phyloP scores from a whole-genome alignment of 2,113 vertebrate genomes.

The Malaclemys terrapin region DNA sequence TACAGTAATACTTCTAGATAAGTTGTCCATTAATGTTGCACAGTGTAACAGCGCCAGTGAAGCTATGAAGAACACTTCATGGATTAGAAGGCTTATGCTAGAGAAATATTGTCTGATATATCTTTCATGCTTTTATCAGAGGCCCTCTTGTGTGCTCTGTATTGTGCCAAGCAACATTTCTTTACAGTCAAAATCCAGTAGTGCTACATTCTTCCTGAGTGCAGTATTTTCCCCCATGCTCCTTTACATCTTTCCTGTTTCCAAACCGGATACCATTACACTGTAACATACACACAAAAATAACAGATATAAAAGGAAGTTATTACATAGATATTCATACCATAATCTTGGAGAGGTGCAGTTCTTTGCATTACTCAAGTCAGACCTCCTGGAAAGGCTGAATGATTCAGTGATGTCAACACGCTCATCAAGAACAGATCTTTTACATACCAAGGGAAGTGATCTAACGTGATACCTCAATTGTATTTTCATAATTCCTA shows the following conservation, averaged over 20 bases:
- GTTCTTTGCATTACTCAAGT: neutral
- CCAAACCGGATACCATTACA: neutral
- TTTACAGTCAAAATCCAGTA: neutral
- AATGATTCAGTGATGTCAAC: neutral
- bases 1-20: neutral
- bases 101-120: neutral
- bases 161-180: neutral
- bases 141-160: neutral
- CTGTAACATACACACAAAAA: neutral
- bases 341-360: neutral
- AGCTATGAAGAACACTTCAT: neutral
- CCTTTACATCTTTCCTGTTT: neutral
- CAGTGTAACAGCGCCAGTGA: neutral
- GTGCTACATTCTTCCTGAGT: neutral
- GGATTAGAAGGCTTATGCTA: neutral
- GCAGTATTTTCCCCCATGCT: neutral
- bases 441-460: neutral
- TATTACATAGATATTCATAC: neutral
- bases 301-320: neutral
- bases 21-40: neutral
- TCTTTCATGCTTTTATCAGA: neutral
- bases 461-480: neutral
- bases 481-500: neutral
- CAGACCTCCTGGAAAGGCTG: neutral
- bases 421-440: neutral